Conservation (phyloP, 2,888 invertebrate genomes). For the Sisyra terminalis region DNA sequence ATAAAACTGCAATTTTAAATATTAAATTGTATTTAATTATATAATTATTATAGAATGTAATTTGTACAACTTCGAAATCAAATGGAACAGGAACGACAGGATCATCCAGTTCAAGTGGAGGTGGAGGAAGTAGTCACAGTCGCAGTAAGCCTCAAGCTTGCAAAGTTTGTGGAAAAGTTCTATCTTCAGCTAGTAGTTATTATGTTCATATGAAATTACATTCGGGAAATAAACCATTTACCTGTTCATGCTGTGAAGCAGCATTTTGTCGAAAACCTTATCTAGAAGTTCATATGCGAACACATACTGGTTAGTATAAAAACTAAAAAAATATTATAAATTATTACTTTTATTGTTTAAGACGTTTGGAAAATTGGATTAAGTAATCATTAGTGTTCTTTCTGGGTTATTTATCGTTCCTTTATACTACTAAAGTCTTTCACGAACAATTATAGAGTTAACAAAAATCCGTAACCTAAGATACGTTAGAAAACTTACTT, state of each 20-base stretch:
- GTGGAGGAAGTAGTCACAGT: conserved; percentile 3
- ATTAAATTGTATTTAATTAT: no score
- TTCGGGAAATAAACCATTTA: conserved; percentile 64
- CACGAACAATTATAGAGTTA: no score
- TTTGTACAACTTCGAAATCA: background rate
- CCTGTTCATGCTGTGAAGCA: conserved; percentile 60
- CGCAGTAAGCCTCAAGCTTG: conserved; percentile 49
- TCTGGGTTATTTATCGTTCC: no score
- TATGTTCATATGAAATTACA: conserved; percentile 73
- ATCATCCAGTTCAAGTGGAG: conserved; percentile 3
- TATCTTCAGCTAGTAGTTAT: conserved; percentile 61
- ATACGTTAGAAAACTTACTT: no score
- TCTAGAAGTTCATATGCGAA: conserved; percentile 64
- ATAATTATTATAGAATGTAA: background rate
- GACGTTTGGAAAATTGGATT: no score
- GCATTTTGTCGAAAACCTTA: conserved; percentile 69
- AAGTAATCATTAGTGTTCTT: no score
- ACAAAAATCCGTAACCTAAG: no score
- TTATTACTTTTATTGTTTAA: background rate
- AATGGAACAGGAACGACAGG: background rate
- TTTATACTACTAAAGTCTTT: no score
- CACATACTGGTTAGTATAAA: conserved; percentile 40
- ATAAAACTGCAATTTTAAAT: background rate
- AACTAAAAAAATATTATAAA: background rate
- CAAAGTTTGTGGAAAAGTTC: conserved; percentile 60